Base-by-base conservation (phyloP, 2,797 vertebrate species). In the Myiotriccus ornatus region DNA sequence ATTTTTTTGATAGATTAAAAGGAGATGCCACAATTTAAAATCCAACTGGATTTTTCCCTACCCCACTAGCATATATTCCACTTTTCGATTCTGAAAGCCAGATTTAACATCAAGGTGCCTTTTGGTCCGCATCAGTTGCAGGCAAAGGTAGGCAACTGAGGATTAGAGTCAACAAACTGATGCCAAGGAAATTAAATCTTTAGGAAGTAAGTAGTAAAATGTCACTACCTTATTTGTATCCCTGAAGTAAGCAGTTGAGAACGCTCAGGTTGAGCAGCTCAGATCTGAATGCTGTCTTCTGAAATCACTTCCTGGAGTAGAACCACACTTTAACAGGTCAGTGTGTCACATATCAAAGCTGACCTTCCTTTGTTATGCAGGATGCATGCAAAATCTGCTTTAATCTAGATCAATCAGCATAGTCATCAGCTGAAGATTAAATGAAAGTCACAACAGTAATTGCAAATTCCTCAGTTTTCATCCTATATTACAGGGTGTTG, bases 361-460 rank as follows among this genome's bases (percentile, higher is more conserved):
- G 97, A 95, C 95, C 94, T 90, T 47, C 69, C 85, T 78, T 94
- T 90, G 88, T 94, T 93, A 91, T 91, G 95, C 97, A 95, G 89
- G 90, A 90, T 92, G 95, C 94, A 95, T 97, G 97, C 96, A 86
- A 94, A 91, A 86, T 95, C 96, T 97, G 96, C 91, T 95, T 95
- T 91, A 92, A 85, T 87, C 96, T 95, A 93, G 83, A 93, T 95
- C 86, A 96, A 95, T 93, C 90, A 81, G 96, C 97, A 97, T 89
- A 97, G 76, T 96, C 80, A 96, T 90, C 70, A 87, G 96, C 92
- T 96, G 89, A 97, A 97, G 96, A 97, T 86, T 96, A 97, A 97
- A 96, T 97, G 83, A 94, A 96, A 97, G 97, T 97, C 96, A 97
- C 95, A 94, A 96, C 94, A 95, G 95, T 96, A 97, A 97, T 73